Conservation (phyloP, 2,797 vertebrate species). For the Rhinichthys osculus region DNA sequence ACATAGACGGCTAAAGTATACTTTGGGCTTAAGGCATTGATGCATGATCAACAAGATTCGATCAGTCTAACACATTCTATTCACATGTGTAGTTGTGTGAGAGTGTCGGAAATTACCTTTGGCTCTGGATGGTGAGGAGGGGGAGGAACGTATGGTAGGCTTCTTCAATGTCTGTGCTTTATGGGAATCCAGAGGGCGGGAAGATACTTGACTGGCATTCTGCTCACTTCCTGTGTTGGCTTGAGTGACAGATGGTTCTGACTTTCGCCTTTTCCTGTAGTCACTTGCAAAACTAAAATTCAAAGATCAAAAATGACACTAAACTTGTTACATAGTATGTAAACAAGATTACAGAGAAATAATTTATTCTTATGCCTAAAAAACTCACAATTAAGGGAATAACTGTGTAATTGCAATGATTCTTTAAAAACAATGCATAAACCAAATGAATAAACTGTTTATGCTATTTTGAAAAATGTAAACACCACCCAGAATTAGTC, state of each 20-base stretch:
- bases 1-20: too few species aligned
- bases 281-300: conserved; percentile 85
- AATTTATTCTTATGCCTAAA: too few species aligned
- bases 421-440: not conserved
- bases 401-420: not conserved
- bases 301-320: not conserved
- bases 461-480: not conserved
- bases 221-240: conserved; percentile 77
- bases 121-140: conserved; percentile 90
- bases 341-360: too few species aligned
- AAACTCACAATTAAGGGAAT: not conserved
- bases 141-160: conserved; percentile 88
- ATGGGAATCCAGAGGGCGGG: conserved; percentile 77
- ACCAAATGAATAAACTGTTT: not conserved
- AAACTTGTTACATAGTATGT: not conserved
- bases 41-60: not conserved
- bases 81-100: not conserved
- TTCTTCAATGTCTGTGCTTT: conserved; percentile 84
- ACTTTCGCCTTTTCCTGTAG: conserved; percentile 96
- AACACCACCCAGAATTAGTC: not conserved
- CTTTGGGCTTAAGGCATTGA: not conserved
- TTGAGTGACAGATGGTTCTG: conserved; percentile 89
- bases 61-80: not conserved
- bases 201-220: conserved; percentile 73
- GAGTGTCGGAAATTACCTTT: conserved; percentile 83